A percentile compares a stretch with the other conserved stretches of the same genome.
phyloP scores from a whole-genome alignment of 2,797 vertebrate genomes.

The Syndactyla subalaris region DNA sequence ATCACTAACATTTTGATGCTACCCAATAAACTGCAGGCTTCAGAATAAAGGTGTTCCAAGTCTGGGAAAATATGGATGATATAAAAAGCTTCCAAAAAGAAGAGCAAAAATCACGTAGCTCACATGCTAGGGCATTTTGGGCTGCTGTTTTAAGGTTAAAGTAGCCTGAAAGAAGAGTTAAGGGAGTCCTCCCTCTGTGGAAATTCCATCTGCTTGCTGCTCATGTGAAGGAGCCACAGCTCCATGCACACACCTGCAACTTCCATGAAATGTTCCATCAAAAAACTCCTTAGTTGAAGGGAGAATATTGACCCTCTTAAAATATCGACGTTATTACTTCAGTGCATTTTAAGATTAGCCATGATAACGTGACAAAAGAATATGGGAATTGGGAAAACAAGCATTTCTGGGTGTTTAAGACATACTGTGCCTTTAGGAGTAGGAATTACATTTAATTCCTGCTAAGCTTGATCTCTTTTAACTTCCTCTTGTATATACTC shows the following conservation, averaged over 20 bases:
- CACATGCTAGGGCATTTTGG: not conserved
- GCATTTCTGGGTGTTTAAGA: not conserved
- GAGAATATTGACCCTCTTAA: not conserved
- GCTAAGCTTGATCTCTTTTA: not conserved
- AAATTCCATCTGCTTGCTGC: not conserved
- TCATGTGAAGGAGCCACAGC: not conserved
- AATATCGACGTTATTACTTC: not conserved
- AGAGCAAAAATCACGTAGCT: not conserved
- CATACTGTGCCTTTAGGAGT: not conserved
- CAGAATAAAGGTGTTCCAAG: not conserved
- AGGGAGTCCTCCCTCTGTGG: not conserved
- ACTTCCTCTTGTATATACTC: not conserved
- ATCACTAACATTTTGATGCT: not conserved
- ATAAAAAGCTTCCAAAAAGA: not conserved
- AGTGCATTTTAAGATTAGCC: not conserved
- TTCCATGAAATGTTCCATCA: not conserved
- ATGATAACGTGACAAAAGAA: not conserved
- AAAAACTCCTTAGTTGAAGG: not conserved
- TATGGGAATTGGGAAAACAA: not conserved
- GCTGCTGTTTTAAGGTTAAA: not conserved
- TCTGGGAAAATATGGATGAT: not conserved
- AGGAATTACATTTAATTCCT: not conserved
- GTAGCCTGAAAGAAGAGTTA: not conserved
- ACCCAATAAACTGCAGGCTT: not conserved
- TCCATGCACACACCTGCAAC: accelerated